Evolutionary conservation across 1,140 invertebrate species (phyloP).

Genomic region (Danaus plexippus): DNA sequence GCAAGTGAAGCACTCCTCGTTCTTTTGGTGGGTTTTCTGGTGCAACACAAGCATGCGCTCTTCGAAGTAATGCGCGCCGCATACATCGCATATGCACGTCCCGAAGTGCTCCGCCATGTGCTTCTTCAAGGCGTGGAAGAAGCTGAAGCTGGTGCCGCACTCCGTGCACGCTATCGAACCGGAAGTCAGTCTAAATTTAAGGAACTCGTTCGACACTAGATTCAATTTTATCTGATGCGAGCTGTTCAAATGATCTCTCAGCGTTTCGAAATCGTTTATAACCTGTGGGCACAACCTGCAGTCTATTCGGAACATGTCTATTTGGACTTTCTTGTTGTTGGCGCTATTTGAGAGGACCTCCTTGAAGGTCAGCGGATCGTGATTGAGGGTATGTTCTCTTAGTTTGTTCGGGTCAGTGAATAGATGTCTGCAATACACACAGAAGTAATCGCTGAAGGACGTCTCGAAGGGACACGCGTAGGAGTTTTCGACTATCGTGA

Average conservation of each 20-base stretch:
- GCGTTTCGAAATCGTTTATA: constrained; percentile 34
- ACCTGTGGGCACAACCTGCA: constrained; percentile 42
- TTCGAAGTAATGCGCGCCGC: constrained; percentile 59
- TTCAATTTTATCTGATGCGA: constrained; percentile 31
- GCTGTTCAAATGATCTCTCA: constrained; percentile 38
- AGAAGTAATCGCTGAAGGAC: constrained; percentile 54
- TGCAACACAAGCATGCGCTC: constrained; percentile 52
- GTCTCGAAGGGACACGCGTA: constrained; percentile 54
- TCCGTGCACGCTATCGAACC: constrained; percentile 37
- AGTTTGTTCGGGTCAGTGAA: constrained; percentile 49
- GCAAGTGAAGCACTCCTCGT: constrained; percentile 38
- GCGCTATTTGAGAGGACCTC: constrained; percentile 16
- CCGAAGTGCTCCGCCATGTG: constrained; percentile 63
- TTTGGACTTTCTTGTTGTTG: constrained; percentile 42
- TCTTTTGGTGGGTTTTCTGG: constrained; percentile 42
- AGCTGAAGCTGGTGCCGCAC: constrained; percentile 35
- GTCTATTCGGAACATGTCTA: constrained; percentile 47
- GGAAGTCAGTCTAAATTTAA: constrained; percentile 42
- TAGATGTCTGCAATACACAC: constrained; percentile 46
- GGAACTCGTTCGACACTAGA: constrained; percentile 31
- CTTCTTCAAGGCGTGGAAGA: constrained; percentile 57
- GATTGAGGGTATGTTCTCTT: constrained; percentile 42
- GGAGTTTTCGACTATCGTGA: constrained; percentile 45
- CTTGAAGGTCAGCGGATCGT: constrained; percentile 43
- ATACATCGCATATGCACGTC: constrained; percentile 51